Evolutionary conservation across 2,888 invertebrate species (phyloP).

Genomic region (Synanthedon vespiformis): DNA sequence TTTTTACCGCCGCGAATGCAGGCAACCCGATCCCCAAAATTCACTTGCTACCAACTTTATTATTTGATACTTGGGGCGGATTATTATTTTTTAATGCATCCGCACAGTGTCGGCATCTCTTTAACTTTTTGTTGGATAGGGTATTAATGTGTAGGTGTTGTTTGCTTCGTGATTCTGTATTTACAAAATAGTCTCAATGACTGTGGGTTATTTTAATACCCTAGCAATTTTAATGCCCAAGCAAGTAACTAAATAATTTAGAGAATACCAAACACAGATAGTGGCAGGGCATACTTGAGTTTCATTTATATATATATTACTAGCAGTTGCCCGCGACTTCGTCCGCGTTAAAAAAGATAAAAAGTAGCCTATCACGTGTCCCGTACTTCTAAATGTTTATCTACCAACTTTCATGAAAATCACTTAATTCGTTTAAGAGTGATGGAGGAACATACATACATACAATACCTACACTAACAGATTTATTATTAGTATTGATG

Average conservation of each 20-base stretch:
- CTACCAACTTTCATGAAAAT: too few relatives aligned
- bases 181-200: constrained; percentile 19
- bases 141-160: constrained; percentile 40
- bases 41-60: constrained; percentile 71
- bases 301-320: too few relatives aligned
- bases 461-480: too few relatives aligned
- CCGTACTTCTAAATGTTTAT: too few relatives aligned
- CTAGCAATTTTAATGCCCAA: constrained; percentile 3
- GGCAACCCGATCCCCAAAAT: constrained; percentile 65
- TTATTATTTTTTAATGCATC: constrained; percentile 44
- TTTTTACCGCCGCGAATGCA: constrained; percentile 34
- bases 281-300: too few relatives aligned
- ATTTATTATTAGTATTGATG: too few relatives aligned
- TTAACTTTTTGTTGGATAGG: constrained; percentile 41
- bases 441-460: too few relatives aligned
- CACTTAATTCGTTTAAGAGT: too few relatives aligned
- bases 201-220: constrained; percentile 1
- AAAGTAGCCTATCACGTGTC: too few relatives aligned
- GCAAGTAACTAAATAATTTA: not conserved
- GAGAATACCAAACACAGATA: too few relatives aligned
- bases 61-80: constrained; percentile 64
- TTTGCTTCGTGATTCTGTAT: constrained; percentile 38
- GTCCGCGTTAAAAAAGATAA: too few relatives aligned
- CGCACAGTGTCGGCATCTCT: constrained; percentile 47
- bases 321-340: too few relatives aligned